Conservation (phyloP, 2,113 vertebrate genomes). For the Xiphias gladius region DNA sequence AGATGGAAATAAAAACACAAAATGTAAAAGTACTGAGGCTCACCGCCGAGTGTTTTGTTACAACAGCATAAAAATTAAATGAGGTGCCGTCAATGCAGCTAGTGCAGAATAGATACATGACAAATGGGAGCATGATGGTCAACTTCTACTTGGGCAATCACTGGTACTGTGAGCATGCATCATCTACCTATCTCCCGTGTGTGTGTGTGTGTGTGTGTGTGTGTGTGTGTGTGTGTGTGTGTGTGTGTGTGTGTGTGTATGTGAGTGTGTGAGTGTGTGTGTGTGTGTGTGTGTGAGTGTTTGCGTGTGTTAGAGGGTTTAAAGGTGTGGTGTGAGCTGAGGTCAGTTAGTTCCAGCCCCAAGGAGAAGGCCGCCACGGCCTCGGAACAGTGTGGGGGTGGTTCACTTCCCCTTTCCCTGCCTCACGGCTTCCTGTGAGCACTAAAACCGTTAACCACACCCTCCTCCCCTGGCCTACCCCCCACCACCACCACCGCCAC, state of each 20-base stretch:
- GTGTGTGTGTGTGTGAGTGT: conserved; percentile 20
- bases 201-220: conserved; percentile 23
- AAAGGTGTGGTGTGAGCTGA: conserved; percentile 70
- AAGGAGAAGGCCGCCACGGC: conserved; percentile 57
- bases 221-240: conserved; percentile 21
- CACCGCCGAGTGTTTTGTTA: conserved; percentile 1
- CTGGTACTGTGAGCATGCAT: background rate
- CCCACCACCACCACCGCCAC: conserved; percentile 41
- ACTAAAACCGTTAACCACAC: conserved; percentile 81
- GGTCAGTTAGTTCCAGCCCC: conserved; percentile 74
- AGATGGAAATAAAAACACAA: background rate
- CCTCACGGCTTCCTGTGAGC: conserved; percentile 80
- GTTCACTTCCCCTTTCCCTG: conserved; percentile 84
- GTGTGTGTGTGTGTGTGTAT: background rate
- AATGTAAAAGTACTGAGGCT: background rate
- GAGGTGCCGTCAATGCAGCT: background rate
- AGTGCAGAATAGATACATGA: background rate
- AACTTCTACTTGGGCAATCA: background rate
- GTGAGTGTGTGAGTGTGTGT: background rate
- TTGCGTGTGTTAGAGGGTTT: conserved; percentile 31
- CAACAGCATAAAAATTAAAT: background rate
- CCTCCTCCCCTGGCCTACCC: conserved; percentile 66
- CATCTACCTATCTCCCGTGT: background rate
- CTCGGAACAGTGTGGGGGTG: conserved; percentile 79
- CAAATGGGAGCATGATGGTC: background rate